phyloP scores from a whole-genome alignment of 2,113 vertebrate genomes.

The Festucalex cinctus region DNA sequence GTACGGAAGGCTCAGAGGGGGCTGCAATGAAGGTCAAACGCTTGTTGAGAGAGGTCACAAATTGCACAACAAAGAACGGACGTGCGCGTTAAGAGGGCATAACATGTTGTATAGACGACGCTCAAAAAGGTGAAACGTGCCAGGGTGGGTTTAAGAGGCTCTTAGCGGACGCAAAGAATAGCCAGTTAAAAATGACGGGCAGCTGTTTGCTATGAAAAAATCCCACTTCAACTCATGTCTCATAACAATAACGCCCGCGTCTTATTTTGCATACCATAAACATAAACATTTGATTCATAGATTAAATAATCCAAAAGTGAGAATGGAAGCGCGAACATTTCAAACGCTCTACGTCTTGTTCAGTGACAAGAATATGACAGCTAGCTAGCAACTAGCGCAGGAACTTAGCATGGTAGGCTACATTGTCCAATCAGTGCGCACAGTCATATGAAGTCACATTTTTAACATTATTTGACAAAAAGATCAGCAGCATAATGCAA shows the following conservation, averaged over 20 bases:
- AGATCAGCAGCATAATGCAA: no score
- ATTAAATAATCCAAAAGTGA: no score
- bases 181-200: neutral
- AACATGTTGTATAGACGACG: neutral
- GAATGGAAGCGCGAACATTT: no score
- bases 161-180: neutral
- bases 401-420: no score
- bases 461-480: no score
- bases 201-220: neutral
- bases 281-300: no score
- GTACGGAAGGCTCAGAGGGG: slow-evolving; percentile 39
- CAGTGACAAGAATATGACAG: no score
- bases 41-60: slow-evolving; percentile 18
- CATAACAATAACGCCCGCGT: neutral
- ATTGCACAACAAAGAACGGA: slow-evolving; percentile 36
- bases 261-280: neutral
- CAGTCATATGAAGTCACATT: no score
- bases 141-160: neutral
- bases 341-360: no score
- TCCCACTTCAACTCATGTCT: neutral
- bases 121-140: neutral
- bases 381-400: no score
- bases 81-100: neutral
- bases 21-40: slow-evolving; percentile 46
- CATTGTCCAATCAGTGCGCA: no score